A percentile compares a stretch with the other conserved stretches of the same genome.
Conservation (phyloP, 1,140 invertebrate species). For the Pomacea maculata region DNA sequence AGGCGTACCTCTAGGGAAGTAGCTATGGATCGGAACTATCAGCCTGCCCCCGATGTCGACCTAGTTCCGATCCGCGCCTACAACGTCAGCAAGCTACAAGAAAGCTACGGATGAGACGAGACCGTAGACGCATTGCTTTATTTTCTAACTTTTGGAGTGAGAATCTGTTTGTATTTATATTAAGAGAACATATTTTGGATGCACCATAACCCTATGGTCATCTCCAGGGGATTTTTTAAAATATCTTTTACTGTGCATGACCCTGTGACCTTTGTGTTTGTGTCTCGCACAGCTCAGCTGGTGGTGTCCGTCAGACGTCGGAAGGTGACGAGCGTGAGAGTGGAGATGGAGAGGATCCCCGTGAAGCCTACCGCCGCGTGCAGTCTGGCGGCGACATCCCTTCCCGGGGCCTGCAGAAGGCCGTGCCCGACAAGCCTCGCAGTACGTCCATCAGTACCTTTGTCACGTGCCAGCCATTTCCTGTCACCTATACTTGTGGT, state of each 20-base stretch:
- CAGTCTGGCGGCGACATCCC: conserved; percentile 86
- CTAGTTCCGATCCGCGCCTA: too few relatives aligned
- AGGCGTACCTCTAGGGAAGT: too few relatives aligned
- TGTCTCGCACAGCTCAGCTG: conserved; percentile 45
- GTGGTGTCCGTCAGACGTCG: conserved; percentile 33
- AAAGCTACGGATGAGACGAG: too few relatives aligned
- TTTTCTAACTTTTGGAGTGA: neutral
- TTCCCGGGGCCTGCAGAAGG: conserved; percentile 67
- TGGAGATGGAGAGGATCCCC: conserved; percentile 71
- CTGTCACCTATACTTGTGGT: too few relatives aligned
- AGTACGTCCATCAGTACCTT: conserved; percentile 31
- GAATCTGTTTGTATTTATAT: neutral
- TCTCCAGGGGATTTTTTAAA: neutral
- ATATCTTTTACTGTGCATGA: too few relatives aligned
- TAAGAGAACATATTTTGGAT: neutral
- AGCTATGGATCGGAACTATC: too few relatives aligned
- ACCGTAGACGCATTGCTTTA: neutral
- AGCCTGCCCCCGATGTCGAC: too few relatives aligned
- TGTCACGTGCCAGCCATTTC: too few relatives aligned
- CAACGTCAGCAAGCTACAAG: too few relatives aligned
- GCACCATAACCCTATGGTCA: neutral
- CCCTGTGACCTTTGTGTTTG: neutral
- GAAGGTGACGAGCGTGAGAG: conserved; percentile 27
- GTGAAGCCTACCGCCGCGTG: conserved; percentile 83
- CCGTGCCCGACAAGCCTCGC: conserved; percentile 76